phyloP scores from a whole-genome alignment of 2,113 vertebrate genomes.

The Chroicocephalus ridibundus region DNA sequence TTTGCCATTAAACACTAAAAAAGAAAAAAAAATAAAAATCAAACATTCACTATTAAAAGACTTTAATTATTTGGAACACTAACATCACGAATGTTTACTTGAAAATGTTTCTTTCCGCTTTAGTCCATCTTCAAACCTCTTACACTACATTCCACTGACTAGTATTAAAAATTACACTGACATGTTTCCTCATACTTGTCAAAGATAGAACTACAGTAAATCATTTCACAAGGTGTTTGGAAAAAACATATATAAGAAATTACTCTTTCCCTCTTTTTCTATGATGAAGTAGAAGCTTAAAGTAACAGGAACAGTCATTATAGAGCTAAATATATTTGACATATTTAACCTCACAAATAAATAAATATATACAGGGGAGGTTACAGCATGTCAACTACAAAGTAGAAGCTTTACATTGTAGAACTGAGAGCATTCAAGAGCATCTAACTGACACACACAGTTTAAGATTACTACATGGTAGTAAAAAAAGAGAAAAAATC shows the following conservation, averaged over 20 bases:
- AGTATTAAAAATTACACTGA: slow-evolving; percentile 52
- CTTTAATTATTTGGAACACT: slow-evolving; percentile 67
- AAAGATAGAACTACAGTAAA: slow-evolving; percentile 63
- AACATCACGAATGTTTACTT: slow-evolving; percentile 70
- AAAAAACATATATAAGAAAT: slow-evolving; percentile 52
- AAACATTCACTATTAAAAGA: slow-evolving; percentile 60
- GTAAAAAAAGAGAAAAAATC: slow-evolving; percentile 45
- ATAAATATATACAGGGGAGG: slow-evolving; percentile 81
- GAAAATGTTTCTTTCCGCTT: slow-evolving; percentile 68
- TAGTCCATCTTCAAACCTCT: slow-evolving; percentile 44
- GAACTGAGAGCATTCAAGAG: slow-evolving; percentile 19
- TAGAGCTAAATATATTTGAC: slow-evolving; percentile 64
- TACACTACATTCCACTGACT: slow-evolving; percentile 49
- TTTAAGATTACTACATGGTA: slow-evolving; percentile 66
- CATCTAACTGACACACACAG: slow-evolving; percentile 20
- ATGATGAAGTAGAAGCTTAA: slow-evolving; percentile 53
- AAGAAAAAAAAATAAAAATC: slow-evolving; percentile 6
- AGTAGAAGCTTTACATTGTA: slow-evolving; percentile 46
- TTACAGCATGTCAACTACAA: slow-evolving; percentile 52
- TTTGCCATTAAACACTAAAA: slow-evolving; percentile 55
- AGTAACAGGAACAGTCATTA: slow-evolving; percentile 43
- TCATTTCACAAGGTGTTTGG: slow-evolving; percentile 60
- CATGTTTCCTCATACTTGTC: slow-evolving; percentile 32
- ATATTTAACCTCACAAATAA: slow-evolving; percentile 80
- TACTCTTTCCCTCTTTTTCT: slow-evolving; percentile 35